These are phyloP conservation scores for Cydia fagiglandana DNA, from an alignment of 1,140 invertebrate genomes.

Conservation along the genomic window DNA sequence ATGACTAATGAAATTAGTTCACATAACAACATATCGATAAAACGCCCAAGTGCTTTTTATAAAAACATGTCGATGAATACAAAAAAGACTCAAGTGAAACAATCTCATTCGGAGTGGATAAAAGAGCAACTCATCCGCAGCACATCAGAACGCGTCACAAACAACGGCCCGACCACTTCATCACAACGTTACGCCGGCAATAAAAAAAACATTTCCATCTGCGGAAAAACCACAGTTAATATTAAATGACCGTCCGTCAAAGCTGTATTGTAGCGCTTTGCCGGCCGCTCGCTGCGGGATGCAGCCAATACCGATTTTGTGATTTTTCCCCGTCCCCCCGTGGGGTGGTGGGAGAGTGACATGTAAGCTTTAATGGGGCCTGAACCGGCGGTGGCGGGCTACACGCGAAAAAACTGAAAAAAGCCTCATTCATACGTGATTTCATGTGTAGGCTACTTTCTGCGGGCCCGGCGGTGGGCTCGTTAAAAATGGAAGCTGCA, in stretches of 20 bases:
- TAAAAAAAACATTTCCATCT: conserved; percentile 79
- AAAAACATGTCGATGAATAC: conserved; percentile 46
- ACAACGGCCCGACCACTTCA: conserved; percentile 72
- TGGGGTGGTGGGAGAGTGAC: conserved; percentile 60
- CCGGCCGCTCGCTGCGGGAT: conserved; percentile 65
- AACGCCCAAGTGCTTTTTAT: conserved; percentile 34
- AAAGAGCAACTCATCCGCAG: conserved; percentile 70
- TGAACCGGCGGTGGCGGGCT: conserved; percentile 69
- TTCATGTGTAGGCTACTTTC: conserved; percentile 78
- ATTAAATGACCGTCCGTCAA: conserved; percentile 78
- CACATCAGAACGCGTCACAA: conserved; percentile 73
- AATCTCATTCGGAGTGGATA: conserved; percentile 63
- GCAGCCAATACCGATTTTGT: conserved; percentile 75
- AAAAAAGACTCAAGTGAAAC: conserved; percentile 62
- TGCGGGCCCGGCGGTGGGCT: conserved; percentile 70
- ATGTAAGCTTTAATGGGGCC: conserved; percentile 77
- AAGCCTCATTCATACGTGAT: conserved; percentile 78
- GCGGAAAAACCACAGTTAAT: conserved; percentile 78
- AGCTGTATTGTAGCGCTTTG: conserved; percentile 73
- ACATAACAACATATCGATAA: background rate
- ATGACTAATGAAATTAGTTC: conserved; percentile 4
- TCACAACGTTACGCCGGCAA: conserved; percentile 70
- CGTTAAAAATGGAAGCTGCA: conserved; percentile 75
- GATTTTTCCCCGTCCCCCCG: conserved; percentile 63
- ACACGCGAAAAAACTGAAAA: conserved; percentile 76